Conservation (phyloP, 2,797 vertebrate species). For the Falco biarmicus region DNA sequence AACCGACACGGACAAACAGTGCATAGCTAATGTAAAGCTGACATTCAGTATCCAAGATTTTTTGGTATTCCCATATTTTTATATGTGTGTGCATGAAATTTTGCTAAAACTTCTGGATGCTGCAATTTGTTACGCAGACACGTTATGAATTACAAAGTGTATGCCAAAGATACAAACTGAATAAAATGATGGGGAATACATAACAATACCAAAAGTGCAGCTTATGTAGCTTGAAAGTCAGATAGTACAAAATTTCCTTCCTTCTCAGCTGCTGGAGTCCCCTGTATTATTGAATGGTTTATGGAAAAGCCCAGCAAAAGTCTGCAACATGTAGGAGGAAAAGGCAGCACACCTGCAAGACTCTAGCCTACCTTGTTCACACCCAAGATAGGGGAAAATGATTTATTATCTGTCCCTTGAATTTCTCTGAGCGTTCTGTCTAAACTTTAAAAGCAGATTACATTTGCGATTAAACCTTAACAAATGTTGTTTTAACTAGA, state of each 20-base stretch:
- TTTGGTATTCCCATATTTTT: conserved; percentile 1
- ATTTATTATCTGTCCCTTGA: conserved; percentile 80
- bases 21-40: conserved; percentile 4
- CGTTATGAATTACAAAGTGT: neutral
- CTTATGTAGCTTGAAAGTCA: neutral
- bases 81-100: neutral
- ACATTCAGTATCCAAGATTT: neutral
- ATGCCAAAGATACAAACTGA: neutral
- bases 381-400: conserved; percentile 69
- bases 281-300: neutral
- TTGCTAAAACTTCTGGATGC: neutral
- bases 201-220: neutral
- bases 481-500: conserved; percentile 85
- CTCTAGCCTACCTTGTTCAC: conserved; percentile 71
- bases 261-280: neutral
- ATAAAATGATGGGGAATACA: neutral
- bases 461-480: conserved; percentile 82
- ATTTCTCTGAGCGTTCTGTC: conserved; percentile 79
- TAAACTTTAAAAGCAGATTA: conserved; percentile 81
- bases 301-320: neutral
- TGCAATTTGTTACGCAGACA: neutral
- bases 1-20: neutral
- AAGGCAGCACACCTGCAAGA: conserved; percentile 48
- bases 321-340: neutral
- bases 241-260: neutral